phyloP scores from a whole-genome alignment of 2,888 invertebrate species.

The Deilephila porcellus region DNA sequence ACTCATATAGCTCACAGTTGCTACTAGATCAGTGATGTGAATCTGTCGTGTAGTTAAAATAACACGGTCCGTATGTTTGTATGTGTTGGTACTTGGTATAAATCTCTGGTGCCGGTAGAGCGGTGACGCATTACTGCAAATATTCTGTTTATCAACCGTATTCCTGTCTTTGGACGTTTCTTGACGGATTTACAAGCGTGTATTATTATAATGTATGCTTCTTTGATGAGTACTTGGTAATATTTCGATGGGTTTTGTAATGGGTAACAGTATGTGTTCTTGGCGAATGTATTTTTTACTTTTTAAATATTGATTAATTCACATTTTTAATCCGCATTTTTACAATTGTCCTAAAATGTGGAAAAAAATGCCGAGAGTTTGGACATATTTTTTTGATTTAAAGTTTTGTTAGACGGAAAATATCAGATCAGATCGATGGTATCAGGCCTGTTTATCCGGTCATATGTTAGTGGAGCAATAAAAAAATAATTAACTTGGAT shows the following conservation, averaged over 20 bases:
- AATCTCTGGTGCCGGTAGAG: constrained; percentile 68
- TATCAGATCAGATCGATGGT: no score
- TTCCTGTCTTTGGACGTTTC: constrained; percentile 15
- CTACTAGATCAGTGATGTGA: no score
- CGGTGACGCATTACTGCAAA: constrained; percentile 48
- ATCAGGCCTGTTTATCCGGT: no score
- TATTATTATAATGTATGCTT: not conserved
- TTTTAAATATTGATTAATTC: no score
- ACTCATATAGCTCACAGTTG: no score
- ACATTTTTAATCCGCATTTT: no score
- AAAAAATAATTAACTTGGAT: no score
- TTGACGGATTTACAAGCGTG: constrained; percentile 2
- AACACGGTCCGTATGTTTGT: constrained; percentile 42
- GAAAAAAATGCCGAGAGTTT: not conserved
- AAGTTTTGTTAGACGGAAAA: no score
- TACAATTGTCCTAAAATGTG: no score
- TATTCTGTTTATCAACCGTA: constrained; percentile 47
- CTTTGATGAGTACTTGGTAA: not conserved
- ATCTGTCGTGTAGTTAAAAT: constrained; percentile 49
- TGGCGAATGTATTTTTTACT: no score
- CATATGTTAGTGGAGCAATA: no score
- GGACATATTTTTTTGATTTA: no score
- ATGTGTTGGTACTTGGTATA: constrained; percentile 58
- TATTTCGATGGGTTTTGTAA: not conserved
- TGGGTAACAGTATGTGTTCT: not conserved